Evolutionary conservation across 2,113 vertebrate genomes (phyloP).

Genomic region (Mus spicilegus): DNA sequence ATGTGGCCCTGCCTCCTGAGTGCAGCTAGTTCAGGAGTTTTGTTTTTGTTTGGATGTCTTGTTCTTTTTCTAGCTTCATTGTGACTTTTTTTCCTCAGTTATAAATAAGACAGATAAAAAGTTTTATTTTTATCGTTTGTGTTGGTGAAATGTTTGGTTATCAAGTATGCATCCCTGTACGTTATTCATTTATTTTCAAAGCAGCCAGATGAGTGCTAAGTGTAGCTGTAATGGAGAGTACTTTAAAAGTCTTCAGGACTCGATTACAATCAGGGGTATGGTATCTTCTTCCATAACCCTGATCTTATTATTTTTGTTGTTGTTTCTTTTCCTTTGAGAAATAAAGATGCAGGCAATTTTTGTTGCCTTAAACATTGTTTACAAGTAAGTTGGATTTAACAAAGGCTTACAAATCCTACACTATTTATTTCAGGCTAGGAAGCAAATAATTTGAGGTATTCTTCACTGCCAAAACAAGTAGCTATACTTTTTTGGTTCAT

Average conservation of each 20-base stretch:
- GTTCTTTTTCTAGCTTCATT: background rate
- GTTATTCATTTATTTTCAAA: background rate
- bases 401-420: background rate
- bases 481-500: background rate
- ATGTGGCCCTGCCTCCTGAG: background rate
- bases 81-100: background rate
- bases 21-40: background rate
- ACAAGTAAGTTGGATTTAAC: background rate
- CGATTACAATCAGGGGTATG: background rate
- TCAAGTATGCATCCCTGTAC: background rate
- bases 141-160: background rate
- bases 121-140: background rate
- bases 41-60: background rate
- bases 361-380: background rate
- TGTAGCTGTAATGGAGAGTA: background rate
- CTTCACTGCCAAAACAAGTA: background rate
- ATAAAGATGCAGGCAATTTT: background rate
- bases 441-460: slow-evolving; percentile 10
- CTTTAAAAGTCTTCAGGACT: background rate
- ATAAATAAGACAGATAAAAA: slow-evolving; percentile 49
- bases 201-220: background rate
- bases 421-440: background rate
- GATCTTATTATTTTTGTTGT: background rate
- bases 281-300: background rate
- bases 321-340: background rate